Evolutionary conservation across 2,797 vertebrate species (phyloP), one percentile per base, ranked within the genome.

Genomic region (Takifugu ocellatus): DNA sequence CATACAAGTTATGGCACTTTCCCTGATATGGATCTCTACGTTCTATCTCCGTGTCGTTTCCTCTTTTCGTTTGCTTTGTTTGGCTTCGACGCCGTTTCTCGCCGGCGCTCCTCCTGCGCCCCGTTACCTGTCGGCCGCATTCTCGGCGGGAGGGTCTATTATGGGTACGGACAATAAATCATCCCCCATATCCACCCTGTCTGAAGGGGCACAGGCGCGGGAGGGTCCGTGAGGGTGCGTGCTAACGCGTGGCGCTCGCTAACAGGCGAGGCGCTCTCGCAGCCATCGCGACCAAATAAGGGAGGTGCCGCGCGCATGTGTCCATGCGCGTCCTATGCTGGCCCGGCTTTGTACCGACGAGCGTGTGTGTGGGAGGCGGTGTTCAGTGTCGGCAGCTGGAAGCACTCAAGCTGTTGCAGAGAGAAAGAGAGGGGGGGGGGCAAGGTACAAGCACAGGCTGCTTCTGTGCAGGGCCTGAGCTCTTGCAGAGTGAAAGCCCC

Each of bases 321-420:
- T 49, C 43, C 66, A 51, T 64, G 62, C 59, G 75, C 63, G 66
- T 66, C 64, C 59, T 61, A 78, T 77, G 81, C n/a, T 61, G 59
- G 59, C 16, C 59, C n/a, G 16, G 72, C 36, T 63, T 60, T 70
- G 68, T 79, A 75, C 77, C 81, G 82, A 70, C 55, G 59, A 59
- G 74, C 68, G 72, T 75, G 75, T 75, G 75, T 79, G 81, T 84
- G 75, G 72, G 79, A 82, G 90, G 81, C 61, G 65, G 84, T 89
- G 78, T 90, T 91, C 86, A 86, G 81, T 87, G 78, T 90, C 84
- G 80, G 87, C 91, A 92, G 91, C 91, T 92, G 91, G 91, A 94
- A 92, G 87, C 82, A 88, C 87, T 93, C 91, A 90, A 86, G 79
- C 85, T 80, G 81, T 75, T 72, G 77, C 73, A 72, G 56, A 51